phyloP scores from a whole-genome alignment of 1,140 invertebrate genomes.

The Acromyrmex echinatior region DNA sequence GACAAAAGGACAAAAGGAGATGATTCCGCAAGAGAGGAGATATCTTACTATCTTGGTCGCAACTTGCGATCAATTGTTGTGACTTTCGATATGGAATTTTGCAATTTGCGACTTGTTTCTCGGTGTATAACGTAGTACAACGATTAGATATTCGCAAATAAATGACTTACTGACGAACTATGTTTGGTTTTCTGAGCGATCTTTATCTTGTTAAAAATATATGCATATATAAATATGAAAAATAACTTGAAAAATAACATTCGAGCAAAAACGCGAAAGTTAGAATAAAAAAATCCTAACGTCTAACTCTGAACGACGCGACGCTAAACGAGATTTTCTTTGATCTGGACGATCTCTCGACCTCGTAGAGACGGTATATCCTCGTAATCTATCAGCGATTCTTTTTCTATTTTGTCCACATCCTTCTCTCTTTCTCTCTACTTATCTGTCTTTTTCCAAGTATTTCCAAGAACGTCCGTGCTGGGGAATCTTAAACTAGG shows the following conservation, averaged over 20 bases:
- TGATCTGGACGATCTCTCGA: not conserved
- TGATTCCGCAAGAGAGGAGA: constrained; percentile 11
- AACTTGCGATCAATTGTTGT: not conserved
- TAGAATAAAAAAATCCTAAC: constrained; percentile 17
- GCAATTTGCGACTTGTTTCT: not conserved
- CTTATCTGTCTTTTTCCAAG: constrained; percentile 10
- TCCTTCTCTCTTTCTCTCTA: constrained; percentile 5
- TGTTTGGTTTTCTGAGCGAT: not conserved
- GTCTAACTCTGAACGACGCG: not conserved
- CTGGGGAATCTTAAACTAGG: constrained; percentile 45
- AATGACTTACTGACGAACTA: not conserved
- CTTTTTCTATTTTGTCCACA: constrained; percentile 49
- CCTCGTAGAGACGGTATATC: constrained; percentile 51
- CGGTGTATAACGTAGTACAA: not conserved
- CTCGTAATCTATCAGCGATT: constrained; percentile 65
- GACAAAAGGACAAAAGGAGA: not conserved
- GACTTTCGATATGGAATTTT: constrained; percentile 34
- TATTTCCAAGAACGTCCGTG: constrained; percentile 39
- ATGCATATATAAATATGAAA: not conserved
- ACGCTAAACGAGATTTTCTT: constrained; percentile 26
- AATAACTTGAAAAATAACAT: not conserved
- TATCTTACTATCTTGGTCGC: not conserved
- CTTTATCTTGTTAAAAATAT: not conserved
- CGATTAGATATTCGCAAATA: not conserved
- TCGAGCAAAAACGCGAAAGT: not conserved